Conservation (phyloP, 2,113 vertebrate genomes). For the Delphinapterus leucas region DNA sequence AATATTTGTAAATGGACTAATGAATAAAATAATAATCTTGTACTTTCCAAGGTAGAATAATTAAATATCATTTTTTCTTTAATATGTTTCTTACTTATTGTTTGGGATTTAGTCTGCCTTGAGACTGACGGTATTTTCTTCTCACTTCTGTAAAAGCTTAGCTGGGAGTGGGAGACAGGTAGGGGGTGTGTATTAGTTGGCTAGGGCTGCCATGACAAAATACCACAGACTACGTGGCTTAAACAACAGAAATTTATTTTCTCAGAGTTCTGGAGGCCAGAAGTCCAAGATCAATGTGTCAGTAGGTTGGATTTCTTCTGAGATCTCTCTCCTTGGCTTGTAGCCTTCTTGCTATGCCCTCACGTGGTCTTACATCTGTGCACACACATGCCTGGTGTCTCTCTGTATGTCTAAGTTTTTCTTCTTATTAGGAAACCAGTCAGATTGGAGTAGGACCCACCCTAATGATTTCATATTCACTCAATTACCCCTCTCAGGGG, state of each 20-base stretch:
- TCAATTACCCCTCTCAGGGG: not conserved
- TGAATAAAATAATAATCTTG: not conserved
- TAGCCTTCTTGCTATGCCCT: not conserved
- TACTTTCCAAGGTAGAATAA: not conserved
- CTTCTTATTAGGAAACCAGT: not conserved
- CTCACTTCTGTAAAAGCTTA: not conserved
- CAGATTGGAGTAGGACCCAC: not conserved
- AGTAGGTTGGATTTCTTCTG: not conserved
- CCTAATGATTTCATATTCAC: not conserved
- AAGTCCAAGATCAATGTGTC: not conserved
- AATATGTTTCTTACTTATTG: not conserved
- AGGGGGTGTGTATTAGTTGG: not conserved
- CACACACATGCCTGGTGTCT: not conserved
- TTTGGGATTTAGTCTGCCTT: not conserved
- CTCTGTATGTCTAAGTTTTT: not conserved
- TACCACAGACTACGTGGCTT: not conserved
- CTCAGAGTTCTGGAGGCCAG: not conserved
- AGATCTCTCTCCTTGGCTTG: not conserved
- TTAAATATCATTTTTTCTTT: not conserved
- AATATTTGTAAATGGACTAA: not conserved
- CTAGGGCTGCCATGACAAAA: not conserved
- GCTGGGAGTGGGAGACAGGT: not conserved
- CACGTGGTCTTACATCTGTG: not conserved
- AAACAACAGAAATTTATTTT: not conserved
- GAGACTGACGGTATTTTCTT: not conserved